These are phyloP conservation scores for Poecilia latipinna DNA, from an alignment of 2,113 vertebrate species.

Conservation along the genomic window DNA sequence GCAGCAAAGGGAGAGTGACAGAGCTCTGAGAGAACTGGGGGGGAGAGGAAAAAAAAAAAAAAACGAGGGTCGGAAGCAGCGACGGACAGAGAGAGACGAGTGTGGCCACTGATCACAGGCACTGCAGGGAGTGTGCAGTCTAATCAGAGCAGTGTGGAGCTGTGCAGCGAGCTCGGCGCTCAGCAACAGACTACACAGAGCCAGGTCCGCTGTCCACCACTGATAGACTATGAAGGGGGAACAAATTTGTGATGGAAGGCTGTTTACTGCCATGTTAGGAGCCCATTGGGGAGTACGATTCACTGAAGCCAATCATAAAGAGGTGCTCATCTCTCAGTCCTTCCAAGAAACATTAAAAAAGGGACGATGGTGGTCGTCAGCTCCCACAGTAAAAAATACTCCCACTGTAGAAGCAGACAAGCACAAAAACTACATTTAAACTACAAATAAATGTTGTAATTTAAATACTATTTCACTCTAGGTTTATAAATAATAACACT, in stretches of 20 bases:
- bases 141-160: conserved; percentile 58
- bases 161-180: conserved; percentile 46
- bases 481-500: no score
- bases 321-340: conserved; percentile 20
- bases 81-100: conserved; percentile 38
- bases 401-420: neutral
- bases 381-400: neutral
- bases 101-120: conserved; percentile 66
- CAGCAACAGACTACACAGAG: conserved; percentile 35
- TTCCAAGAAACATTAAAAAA: conserved; percentile 24
- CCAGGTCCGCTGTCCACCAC: conserved; percentile 46
- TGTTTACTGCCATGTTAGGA: conserved; percentile 45
- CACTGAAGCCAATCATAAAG: conserved; percentile 31
- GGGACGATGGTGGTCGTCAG: neutral
- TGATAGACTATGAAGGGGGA: conserved; percentile 36
- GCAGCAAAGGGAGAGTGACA: conserved; percentile 43
- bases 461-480: no score
- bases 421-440: neutral
- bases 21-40: conserved; percentile 25
- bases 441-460: no score
- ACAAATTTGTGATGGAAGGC: conserved; percentile 45
- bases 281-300: conserved; percentile 15
- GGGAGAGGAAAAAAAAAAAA: neutral
- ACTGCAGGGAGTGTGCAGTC: conserved; percentile 46
- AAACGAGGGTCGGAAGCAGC: conserved; percentile 41